Evolutionary conservation across 2,888 invertebrate species (phyloP), one percentile per base, ranked within the genome.

Genomic region (Nomada goodeniana): DNA sequence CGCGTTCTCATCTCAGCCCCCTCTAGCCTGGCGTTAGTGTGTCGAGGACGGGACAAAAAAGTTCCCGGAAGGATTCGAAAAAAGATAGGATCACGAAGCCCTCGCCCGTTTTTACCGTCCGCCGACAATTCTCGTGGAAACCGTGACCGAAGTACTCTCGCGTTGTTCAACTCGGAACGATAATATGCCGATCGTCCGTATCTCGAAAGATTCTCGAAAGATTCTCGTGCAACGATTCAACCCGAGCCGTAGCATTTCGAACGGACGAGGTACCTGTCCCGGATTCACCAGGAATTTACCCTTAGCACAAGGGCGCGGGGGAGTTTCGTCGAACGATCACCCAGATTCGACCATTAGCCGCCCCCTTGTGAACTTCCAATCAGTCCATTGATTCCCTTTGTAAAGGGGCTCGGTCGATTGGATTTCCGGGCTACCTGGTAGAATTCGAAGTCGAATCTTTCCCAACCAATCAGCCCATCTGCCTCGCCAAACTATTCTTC

Each of bases 331-430:
- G 60, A 26, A 26, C 57, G 29, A 64, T 50, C 47, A 26, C 47
- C 63, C 63, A 57, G 57, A 57, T 57, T 57, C 57, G 57, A 57
- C 57, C 23, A 57, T 57, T 57, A 23, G 55, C 68, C 42, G 18
- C 18, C 68, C 59, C 59, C 59, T 60, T 60, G 59, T 60, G 59
- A 29, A 60, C 59, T 60, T 60, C 29, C 59, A 60, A 60, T 60
- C 70, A 59, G 20, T 29, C 70, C 26, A 26, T 47, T 29, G 70
- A 61, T 50, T 29, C 52, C 36, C 60, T 71, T 42, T 61, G 36
- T 50, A 61, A 71, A 71, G 52, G 26, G 60, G 42, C 44, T 57
- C 44, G 26, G 60, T 60, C 26, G 59, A 70, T 53, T 20, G 20
- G 70, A 60, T 71, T 36, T 29, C 15, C 50, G n/a, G 70, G 29